A percentile compares a stretch with the other conserved stretches of the same genome.
Conservation (phyloP, 1,140 invertebrate species). For the Drosophila takahashii region DNA sequence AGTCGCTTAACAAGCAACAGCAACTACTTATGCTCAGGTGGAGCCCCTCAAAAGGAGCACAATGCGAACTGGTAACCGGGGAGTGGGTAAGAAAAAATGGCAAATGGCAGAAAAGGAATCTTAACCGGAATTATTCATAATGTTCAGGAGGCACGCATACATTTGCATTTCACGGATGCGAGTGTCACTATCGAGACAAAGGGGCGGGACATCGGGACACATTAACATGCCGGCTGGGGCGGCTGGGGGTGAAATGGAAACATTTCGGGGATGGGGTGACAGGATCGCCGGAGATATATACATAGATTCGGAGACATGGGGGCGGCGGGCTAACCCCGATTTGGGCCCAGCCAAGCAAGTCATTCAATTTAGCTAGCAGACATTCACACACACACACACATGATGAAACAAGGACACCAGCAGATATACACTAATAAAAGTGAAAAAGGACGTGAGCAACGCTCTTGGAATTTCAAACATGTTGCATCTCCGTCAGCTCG, state of each 20-base stretch:
- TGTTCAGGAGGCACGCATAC: conserved; percentile 81
- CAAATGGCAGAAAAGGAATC: conserved; percentile 74
- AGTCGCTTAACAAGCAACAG: conserved; percentile 67
- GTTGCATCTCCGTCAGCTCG: conserved; percentile 51
- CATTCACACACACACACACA: conserved; percentile 20
- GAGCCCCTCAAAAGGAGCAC: conserved; percentile 36
- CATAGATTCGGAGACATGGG: not conserved
- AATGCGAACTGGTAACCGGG: conserved; percentile 8
- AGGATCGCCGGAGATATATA: conserved; percentile 14
- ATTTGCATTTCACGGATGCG: conserved; percentile 80
- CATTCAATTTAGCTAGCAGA: conserved; percentile 67
- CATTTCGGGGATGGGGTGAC: conserved; percentile 11
- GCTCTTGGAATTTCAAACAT: conserved; percentile 76
- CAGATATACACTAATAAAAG: conserved; percentile 64
- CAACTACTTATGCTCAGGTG: conserved; percentile 77
- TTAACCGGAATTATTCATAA: conserved; percentile 81
- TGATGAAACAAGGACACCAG: conserved; percentile 30
- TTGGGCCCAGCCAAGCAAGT: conserved; percentile 61
- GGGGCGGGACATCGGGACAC: conserved; percentile 13
- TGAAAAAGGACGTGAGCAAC: conserved; percentile 77
- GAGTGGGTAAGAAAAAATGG: conserved; percentile 43
- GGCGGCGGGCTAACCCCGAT: conserved; percentile 17
- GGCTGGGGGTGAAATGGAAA: conserved; percentile 40
- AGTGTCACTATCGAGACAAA: conserved; percentile 75
- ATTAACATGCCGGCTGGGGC: conserved; percentile 46